These are phyloP conservation scores for Cercopithecus mona DNA, from an alignment of 2,113 vertebrate species.

Conservation along the genomic window DNA sequence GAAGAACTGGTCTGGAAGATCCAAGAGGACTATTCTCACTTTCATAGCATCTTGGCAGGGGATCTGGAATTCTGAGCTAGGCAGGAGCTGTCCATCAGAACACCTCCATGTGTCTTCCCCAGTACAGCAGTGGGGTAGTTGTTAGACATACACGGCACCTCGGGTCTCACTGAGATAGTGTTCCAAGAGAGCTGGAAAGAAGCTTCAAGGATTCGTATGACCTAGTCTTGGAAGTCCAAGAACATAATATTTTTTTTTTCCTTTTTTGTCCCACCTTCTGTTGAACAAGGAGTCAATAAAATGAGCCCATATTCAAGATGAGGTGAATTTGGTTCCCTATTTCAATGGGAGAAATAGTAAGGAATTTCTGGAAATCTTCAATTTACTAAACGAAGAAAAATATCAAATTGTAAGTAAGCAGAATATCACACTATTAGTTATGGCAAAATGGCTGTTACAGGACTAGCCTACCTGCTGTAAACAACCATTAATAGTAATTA, in stretches of 20 bases:
- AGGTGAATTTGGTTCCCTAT: neutral
- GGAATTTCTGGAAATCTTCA: neutral
- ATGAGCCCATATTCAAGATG: neutral
- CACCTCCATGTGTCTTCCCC: neutral
- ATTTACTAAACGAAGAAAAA: neutral
- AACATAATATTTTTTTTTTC: neutral
- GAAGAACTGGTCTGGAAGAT: neutral
- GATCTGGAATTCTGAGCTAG: neutral
- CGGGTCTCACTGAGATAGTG: neutral
- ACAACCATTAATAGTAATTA: neutral
- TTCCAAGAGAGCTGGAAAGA: neutral
- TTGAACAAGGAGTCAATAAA: neutral
- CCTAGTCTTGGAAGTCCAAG: neutral
- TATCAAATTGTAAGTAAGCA: neutral
- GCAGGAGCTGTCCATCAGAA: neutral
- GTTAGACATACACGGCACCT: neutral
- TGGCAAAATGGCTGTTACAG: neutral
- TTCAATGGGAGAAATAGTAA: neutral
- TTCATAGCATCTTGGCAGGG: neutral
- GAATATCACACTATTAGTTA: neutral
- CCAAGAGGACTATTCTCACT: neutral
- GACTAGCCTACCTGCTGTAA: neutral
- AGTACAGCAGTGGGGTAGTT: too few relatives aligned
- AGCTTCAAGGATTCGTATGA: neutral
- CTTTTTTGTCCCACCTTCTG: neutral